Evolutionary conservation across 2,888 invertebrate genomes (phyloP).

Genomic region (Polydesmus complanatus): DNA sequence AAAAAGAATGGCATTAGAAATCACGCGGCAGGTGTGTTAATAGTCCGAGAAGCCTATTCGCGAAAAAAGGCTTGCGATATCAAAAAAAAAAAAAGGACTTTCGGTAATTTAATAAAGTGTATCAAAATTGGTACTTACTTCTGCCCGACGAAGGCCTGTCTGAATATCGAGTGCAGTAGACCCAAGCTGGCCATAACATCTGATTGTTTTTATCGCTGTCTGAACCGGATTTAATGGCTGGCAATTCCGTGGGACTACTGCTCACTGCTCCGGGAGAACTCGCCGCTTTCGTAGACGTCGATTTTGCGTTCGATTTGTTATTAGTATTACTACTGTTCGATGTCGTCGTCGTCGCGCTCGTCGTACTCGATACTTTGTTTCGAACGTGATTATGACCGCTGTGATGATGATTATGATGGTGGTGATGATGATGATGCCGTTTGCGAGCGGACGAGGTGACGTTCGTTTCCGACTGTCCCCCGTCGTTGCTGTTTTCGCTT

Average conservation of each 20-base stretch:
- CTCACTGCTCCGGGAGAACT: neutral
- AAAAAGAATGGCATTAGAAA: no score
- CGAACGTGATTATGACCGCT: neutral
- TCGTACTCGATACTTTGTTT: neutral
- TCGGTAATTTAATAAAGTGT: no score
- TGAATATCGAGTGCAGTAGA: conserved; percentile 39
- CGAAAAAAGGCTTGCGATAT: no score
- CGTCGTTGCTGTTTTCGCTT: neutral
- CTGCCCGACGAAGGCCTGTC: conserved; percentile 37
- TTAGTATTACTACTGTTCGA: neutral
- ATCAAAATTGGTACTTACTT: no score
- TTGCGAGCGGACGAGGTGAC: neutral
- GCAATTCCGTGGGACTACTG: neutral
- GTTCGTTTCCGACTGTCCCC: neutral
- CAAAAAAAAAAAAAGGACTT: no score
- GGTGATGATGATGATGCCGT: neutral
- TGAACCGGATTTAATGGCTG: neutral
- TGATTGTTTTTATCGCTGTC: neutral
- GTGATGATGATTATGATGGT: neutral
- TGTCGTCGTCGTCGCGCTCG: neutral
- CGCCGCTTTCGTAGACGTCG: neutral
- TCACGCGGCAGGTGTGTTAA: no score
- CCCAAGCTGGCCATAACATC: conserved; percentile 35
- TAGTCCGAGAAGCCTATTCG: no score
- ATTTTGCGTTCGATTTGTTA: neutral